These are phyloP conservation scores for Illadopsis cleaveri DNA, from an alignment of 2,113 vertebrate genomes.

Conservation along the genomic window DNA sequence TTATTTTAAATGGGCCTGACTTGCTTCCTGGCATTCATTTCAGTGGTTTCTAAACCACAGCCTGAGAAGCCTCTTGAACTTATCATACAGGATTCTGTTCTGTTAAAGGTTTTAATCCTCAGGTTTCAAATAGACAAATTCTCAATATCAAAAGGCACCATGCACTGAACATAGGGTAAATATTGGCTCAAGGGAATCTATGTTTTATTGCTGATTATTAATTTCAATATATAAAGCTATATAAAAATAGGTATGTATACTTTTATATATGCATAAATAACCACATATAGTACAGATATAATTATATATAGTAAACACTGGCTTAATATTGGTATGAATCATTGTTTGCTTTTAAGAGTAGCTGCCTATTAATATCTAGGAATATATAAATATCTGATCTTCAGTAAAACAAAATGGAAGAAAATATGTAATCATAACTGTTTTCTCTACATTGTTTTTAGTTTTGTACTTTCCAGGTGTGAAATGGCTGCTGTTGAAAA, in stretches of 20 bases:
- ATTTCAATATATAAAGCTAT: not conserved
- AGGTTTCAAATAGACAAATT: not conserved
- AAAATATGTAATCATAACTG: not conserved
- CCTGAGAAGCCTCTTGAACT: not conserved
- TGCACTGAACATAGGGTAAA: not conserved
- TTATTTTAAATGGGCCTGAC: not conserved
- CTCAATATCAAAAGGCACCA: not conserved
- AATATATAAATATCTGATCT: not conserved
- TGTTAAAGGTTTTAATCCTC: not conserved
- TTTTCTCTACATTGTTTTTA: not conserved
- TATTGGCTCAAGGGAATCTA: not conserved
- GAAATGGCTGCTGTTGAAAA: not conserved
- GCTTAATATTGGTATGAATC: not conserved
- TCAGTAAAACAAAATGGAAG: not conserved
- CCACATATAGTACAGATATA: not conserved
- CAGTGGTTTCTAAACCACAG: conserved; percentile 9
- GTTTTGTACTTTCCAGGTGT: not conserved
- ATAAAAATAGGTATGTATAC: not conserved
- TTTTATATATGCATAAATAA: not conserved
- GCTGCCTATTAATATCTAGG: not conserved
- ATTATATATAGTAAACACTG: not conserved
- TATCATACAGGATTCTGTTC: not conserved
- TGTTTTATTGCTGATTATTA: not conserved
- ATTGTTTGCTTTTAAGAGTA: not conserved
- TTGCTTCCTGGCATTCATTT: not conserved